A percentile compares a stretch with the other conserved stretches of the same genome.
Conservation (phyloP, 2,113 vertebrate genomes). For the Rhagologus leucostigma region DNA sequence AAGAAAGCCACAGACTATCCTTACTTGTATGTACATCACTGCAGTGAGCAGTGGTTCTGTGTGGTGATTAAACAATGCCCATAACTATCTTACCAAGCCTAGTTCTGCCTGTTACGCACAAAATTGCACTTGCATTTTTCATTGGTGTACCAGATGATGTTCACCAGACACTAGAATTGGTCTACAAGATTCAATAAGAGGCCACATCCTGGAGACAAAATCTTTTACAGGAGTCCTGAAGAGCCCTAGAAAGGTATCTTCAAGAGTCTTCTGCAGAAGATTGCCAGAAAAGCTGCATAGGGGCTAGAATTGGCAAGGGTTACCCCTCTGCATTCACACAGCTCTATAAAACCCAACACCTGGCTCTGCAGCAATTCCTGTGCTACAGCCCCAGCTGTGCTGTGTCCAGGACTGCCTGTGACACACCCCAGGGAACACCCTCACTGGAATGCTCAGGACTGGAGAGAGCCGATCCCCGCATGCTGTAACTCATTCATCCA, state of each 20-base stretch:
- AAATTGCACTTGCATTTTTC: neutral
- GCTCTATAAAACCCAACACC: neutral
- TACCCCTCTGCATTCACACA: neutral
- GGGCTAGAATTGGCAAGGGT: neutral
- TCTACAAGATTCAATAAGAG: neutral
- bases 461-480: neutral
- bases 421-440: neutral
- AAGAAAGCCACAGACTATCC: neutral
- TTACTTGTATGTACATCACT: neutral
- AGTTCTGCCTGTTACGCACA: neutral
- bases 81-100: neutral
- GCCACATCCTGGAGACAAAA: neutral
- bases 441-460: neutral
- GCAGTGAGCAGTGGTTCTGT: neutral
- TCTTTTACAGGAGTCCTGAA: neutral
- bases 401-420: fast-evolving
- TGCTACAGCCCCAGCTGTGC: neutral
- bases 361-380: neutral
- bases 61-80: neutral
- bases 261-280: neutral
- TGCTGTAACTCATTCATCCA: fast-evolving
- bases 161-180: neutral
- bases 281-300: neutral
- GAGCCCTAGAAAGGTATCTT: neutral
- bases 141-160: neutral